Conservation (phyloP, 1,140 invertebrate species). For the Drosophila subpulchrella region DNA sequence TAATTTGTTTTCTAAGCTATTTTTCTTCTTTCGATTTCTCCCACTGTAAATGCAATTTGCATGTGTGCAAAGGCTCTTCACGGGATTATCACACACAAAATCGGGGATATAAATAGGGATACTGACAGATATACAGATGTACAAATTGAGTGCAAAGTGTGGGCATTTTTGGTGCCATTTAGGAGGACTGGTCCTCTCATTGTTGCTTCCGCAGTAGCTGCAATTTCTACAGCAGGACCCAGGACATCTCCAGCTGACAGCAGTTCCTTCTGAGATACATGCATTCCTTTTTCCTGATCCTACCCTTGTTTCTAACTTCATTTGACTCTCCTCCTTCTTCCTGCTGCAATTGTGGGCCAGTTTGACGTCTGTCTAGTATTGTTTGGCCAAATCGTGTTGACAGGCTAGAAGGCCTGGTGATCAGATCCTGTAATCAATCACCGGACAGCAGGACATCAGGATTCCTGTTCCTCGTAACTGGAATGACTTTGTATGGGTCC, state of each 20-base stretch:
- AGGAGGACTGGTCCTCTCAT: constrained; percentile 49
- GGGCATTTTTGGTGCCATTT: constrained; percentile 66
- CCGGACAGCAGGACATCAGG: constrained; percentile 13
- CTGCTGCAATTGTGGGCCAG: constrained; percentile 75
- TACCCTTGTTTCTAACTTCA: constrained; percentile 15
- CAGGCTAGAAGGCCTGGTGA: constrained; percentile 31
- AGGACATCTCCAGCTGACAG: constrained; percentile 38
- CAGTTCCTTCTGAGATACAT: constrained; percentile 7
- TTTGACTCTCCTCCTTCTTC: constrained; percentile 15
- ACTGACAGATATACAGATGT: constrained; percentile 12
- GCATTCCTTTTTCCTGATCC: not conserved
- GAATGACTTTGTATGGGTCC: constrained; percentile 52
- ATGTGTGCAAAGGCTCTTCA: constrained; percentile 23
- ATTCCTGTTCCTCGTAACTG: constrained; percentile 19
- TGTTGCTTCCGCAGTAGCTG: constrained; percentile 68
- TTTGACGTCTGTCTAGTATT: constrained; percentile 66
- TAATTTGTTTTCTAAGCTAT: no score
- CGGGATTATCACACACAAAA: constrained; percentile 36
- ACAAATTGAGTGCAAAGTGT: constrained; percentile 70
- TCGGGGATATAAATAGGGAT: constrained; percentile 9
- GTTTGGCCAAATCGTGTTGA: constrained; percentile 75
- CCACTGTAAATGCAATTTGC: constrained; percentile 59
- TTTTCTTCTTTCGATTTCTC: constrained; percentile 26
- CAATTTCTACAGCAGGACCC: constrained; percentile 32
- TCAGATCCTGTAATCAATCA: constrained; percentile 67